phyloP scores from a whole-genome alignment of 2,888 invertebrate genomes.

The Tortrix viridana region DNA sequence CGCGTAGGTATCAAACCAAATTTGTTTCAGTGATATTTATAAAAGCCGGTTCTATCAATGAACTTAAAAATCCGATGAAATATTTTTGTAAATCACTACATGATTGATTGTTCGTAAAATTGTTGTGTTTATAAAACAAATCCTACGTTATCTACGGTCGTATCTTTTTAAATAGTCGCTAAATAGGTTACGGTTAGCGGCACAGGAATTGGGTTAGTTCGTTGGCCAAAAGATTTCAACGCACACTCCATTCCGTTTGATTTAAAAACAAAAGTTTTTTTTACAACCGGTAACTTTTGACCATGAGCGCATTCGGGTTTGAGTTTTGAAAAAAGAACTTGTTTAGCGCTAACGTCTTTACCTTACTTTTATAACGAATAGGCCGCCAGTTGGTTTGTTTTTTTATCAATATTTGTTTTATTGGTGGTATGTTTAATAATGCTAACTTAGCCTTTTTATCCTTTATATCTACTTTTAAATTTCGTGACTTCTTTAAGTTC shows the following conservation, averaged over 20 bases:
- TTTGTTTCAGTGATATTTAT: neutral
- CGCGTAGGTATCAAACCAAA: neutral
- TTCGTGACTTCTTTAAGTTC: too few relatives aligned
- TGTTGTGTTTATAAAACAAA: slow-evolving; percentile 23
- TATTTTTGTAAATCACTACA: neutral
- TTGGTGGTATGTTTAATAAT: neutral
- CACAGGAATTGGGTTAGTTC: slow-evolving; percentile 51
- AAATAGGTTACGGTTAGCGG: slow-evolving; percentile 58
- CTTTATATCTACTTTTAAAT: too few relatives aligned
- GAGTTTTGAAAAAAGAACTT: slow-evolving; percentile 1
- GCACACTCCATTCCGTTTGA: slow-evolving; percentile 42
- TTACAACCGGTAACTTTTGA: neutral
- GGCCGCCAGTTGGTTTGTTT: neutral
- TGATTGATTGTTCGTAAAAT: slow-evolving; percentile 21
- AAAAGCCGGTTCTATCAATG: neutral
- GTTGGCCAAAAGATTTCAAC: slow-evolving; percentile 60
- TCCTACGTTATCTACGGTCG: slow-evolving; percentile 50
- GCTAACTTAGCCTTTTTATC: neutral
- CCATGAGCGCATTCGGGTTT: neutral
- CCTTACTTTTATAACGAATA: neutral
- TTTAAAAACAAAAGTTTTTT: slow-evolving; percentile 25
- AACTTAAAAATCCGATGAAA: neutral
- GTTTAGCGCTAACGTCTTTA: neutral
- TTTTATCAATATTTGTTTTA: neutral
- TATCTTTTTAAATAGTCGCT: slow-evolving; percentile 50